Percentiles rank a stretch among this genome's conserved stretches.
These are phyloP conservation scores for Anniella stebbinsi DNA, from an alignment of 2,797 vertebrate species.

Conservation along the genomic window DNA sequence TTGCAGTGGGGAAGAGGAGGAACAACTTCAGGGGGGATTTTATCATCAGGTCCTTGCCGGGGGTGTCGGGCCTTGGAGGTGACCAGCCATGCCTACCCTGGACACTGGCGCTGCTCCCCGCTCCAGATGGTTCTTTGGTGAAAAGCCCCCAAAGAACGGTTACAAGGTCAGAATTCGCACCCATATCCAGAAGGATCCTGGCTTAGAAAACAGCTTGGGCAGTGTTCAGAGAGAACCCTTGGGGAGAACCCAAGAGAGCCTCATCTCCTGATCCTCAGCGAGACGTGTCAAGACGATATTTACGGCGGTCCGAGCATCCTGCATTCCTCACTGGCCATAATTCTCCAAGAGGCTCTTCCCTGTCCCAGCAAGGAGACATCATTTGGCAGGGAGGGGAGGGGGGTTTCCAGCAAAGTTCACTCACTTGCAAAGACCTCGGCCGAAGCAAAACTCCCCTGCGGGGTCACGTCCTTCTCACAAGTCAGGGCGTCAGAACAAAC, in stretches of 20 bases:
- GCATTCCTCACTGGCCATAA: neutral
- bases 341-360: constrained; percentile 30
- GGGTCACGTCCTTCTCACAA: constrained; percentile 16
- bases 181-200: neutral
- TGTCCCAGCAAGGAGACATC: constrained; percentile 9
- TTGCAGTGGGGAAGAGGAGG: no score
- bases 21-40: no score
- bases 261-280: neutral
- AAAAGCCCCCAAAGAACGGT: neutral
- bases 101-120: no score
- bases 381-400: constrained; percentile 25
- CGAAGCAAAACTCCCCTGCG: constrained; percentile 48
- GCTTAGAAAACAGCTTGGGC: constrained; percentile 8
- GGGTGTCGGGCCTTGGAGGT: no score
- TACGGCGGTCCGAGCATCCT: constrained; percentile 22
- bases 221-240: neutral
- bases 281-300: constrained; percentile 20
- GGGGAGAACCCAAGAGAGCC: neutral
- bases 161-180: neutral
- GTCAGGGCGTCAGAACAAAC: neutral
- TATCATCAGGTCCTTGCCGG: no score
- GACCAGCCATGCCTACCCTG: no score
- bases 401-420: constrained; percentile 51
- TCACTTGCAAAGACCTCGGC: constrained; percentile 39
- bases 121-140: no score